A percentile compares a stretch with the other conserved stretches of the same genome.
Evolutionary conservation across 1,140 invertebrate species (phyloP).

Genomic region (Eupeodes corollae): DNA sequence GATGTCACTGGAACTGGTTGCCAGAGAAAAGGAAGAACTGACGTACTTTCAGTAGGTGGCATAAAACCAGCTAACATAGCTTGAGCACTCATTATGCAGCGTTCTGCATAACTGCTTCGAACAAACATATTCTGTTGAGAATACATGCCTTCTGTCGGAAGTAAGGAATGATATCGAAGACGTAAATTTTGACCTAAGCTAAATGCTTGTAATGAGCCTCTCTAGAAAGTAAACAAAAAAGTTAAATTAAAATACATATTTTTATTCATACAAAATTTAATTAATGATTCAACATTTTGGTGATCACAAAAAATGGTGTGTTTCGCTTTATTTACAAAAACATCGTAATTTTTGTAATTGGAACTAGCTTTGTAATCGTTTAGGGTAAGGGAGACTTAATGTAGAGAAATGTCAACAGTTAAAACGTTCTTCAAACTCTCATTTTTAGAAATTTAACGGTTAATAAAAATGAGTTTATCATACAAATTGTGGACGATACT

Average conservation of each 20-base stretch:
- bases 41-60: constrained; percentile 54
- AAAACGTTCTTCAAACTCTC: no score
- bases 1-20: constrained; percentile 80
- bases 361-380: no score
- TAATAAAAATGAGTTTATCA: no score
- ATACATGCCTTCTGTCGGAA: constrained; percentile 49
- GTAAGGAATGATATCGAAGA: constrained; percentile 52
- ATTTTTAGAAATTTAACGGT: no score
- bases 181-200: constrained; percentile 62
- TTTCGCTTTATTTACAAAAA: no score
- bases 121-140: constrained; percentile 53
- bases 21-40: constrained; percentile 69
- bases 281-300: no score
- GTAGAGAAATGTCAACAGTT: no score
- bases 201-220: constrained; percentile 65
- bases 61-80: constrained; percentile 72
- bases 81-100: constrained; percentile 79
- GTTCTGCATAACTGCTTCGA: constrained; percentile 65
- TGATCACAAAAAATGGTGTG: no score
- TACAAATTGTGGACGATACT: no score
- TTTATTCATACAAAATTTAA: background rate
- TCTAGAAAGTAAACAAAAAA: constrained; percentile 40
- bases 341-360: no score
- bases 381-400: no score
- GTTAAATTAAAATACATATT: background rate